Percentiles rank a stretch among this genome's conserved stretches.
phyloP scores from a whole-genome alignment of 2,888 invertebrate genomes.

The Nebria brevicollis region DNA sequence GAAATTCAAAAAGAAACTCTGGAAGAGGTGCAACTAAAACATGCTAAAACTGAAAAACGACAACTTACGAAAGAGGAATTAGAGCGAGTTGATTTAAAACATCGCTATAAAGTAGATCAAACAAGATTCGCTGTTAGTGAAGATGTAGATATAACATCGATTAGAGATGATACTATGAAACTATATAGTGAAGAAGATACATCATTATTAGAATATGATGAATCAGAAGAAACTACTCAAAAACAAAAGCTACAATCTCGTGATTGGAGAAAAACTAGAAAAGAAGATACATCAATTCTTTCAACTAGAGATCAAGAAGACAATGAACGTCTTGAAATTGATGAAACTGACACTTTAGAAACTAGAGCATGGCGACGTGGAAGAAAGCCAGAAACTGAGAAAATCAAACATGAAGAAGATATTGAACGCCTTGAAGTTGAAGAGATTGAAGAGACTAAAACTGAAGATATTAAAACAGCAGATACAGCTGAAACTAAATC shows the following conservation, averaged over 20 bases:
- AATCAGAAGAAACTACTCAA: conserved; percentile 43
- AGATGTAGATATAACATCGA: conserved; percentile 53
- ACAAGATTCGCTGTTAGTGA: conserved; percentile 42
- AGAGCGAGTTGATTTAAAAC: conserved; percentile 50
- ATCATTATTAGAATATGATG: conserved; percentile 46
- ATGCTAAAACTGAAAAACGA: conserved; percentile 65
- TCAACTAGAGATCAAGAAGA: conserved; percentile 53
- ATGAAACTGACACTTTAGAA: conserved; percentile 50
- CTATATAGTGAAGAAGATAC: conserved; percentile 49
- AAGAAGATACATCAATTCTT: conserved; percentile 10
- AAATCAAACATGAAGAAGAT: conserved; percentile 53
- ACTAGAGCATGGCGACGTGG: conserved; percentile 50
- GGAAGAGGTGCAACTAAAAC: conserved; percentile 66
- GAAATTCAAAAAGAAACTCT: conserved; percentile 60
- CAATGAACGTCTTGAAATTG: conserved; percentile 52
- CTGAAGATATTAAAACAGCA: conserved; percentile 52
- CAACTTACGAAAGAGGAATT: conserved; percentile 57
- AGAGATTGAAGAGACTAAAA: conserved; percentile 49
- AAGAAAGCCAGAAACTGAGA: conserved; percentile 37
- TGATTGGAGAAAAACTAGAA: conserved; percentile 41
- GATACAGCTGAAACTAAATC: conserved; percentile 52
- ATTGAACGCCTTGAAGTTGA: conserved; percentile 52
- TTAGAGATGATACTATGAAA: conserved; percentile 19
- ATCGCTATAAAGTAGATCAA: conserved; percentile 44
- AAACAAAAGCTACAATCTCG: conserved; percentile 28